Evolutionary conservation across 2,888 invertebrate species (phyloP), one percentile per base, ranked within the genome.

Genomic region (Anthoptus insignis): DNA sequence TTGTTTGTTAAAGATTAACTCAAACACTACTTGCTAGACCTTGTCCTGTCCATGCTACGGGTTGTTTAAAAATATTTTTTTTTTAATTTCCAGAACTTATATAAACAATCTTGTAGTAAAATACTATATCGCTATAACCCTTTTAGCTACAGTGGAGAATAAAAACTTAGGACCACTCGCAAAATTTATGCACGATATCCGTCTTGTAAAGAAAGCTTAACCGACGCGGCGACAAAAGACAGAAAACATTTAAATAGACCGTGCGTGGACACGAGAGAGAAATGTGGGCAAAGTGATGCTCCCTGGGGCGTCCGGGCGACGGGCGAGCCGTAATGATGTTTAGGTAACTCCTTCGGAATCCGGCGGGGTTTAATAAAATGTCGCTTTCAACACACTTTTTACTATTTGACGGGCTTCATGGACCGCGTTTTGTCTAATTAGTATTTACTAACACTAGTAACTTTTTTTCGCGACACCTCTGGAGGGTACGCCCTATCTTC

Each of bases 261-360:
- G 14, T 29, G 59, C 29, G 56, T 54, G 61, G 61, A 61, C 59
- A 59, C 45, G 37, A 14, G 53, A 45, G 27, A 52, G 53, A 45
- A 66, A 65, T 65, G 58, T 59, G 69, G 67, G 61, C 59, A 70
- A 68, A 71, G 68, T 68, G 71, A 54, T 53, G 64, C 52, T 68
- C 71, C 68, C 71, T 47, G 65, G 69, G 66, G 68, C 45, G 52
- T 47, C 34, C 69, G 65, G 56, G 58, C n/a, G n/a, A 49, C 59
- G 69, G 65, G 65, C 61, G 68, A 39, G n/a, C n/a, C 47, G 65
- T 71, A 69, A 69, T 69, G 69, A 60, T 52, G 60, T 60, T 58
- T 50, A 27, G 59, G 52, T 29, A 60, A 60, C 52, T 52, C 52
- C 60, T 52, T 52, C 60, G 54, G 52, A 42, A 60, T 52, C 21